phyloP scores from a whole-genome alignment of 2,113 vertebrate species.

The Phocoena sinus region DNA sequence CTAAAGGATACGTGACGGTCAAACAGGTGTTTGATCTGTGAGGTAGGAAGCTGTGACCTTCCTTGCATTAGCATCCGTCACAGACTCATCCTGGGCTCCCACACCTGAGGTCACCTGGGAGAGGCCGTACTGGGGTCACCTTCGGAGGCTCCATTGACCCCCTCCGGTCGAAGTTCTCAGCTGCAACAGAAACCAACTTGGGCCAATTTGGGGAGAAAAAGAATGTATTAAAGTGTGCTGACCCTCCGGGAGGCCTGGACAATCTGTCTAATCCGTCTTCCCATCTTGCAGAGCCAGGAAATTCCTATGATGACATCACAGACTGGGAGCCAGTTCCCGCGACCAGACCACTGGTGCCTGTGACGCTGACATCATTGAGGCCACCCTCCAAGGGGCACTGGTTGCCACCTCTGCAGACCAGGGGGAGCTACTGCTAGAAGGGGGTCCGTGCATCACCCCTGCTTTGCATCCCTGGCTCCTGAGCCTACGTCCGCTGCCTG shows the following conservation, averaged over 20 bases:
- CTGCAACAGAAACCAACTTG: neutral
- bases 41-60: accelerated
- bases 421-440: neutral
- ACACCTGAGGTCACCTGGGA: neutral
- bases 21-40: too few relatives aligned
- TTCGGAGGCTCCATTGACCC: neutral
- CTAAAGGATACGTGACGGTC: neutral
- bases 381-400: neutral
- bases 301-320: neutral
- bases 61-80: accelerated
- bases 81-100: accelerated
- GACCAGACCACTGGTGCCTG: neutral
- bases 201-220: neutral
- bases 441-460: neutral
- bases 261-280: accelerated
- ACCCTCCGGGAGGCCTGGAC: neutral
- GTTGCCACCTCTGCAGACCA: neutral
- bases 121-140: neutral
- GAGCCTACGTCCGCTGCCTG: neutral
- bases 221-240: neutral
- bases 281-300: accelerated
- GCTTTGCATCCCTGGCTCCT: neutral
- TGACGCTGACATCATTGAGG: neutral
- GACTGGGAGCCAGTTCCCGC: too few relatives aligned
- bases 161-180: neutral